These are phyloP conservation scores for Caerostris darwini DNA, from an alignment of 1,140 invertebrate species.

Conservation along the genomic window DNA sequence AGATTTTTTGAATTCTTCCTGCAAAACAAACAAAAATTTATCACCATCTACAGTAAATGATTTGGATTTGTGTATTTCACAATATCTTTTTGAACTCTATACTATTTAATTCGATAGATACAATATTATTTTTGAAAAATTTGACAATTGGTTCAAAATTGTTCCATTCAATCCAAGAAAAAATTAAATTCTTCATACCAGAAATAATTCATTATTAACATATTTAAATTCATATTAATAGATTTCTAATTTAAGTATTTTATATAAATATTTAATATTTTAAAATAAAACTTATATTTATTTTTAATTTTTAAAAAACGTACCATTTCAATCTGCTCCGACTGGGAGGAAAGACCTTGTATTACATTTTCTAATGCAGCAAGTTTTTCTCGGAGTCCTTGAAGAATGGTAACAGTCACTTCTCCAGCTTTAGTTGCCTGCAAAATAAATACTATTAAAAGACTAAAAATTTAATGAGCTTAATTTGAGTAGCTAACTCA, in stretches of 20 bases:
- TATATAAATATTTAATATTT: too few species aligned
- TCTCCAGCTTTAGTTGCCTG: conserved; percentile 74
- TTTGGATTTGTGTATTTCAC: too few species aligned
- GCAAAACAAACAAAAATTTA: not conserved
- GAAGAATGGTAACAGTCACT: conserved; percentile 15
- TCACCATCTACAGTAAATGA: not conserved
- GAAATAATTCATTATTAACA: too few species aligned
- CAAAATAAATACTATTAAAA: not conserved
- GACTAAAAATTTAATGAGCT: not conserved
- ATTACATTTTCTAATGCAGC: conserved; percentile 41
- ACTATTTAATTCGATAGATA: too few species aligned
- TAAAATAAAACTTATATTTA: not conserved
- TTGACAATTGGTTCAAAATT: too few species aligned
- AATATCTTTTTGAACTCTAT: too few species aligned
- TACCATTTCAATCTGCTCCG: conserved; percentile 74
- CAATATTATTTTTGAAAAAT: too few species aligned
- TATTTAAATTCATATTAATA: too few species aligned
- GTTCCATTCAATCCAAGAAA: too few species aligned
- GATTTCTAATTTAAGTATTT: too few species aligned
- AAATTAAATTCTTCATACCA: too few species aligned
- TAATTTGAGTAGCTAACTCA: not conserved
- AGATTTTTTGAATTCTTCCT: not conserved
- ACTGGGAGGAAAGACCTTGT: conserved; percentile 22
- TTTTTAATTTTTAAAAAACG: not conserved
- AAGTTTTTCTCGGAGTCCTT: conserved; percentile 36